Percentiles rank a stretch among this genome's conserved stretches.
These are phyloP conservation scores for Spinibarbus caldwelli DNA, from an alignment of 2,797 vertebrate genomes.

Conservation along the genomic window DNA sequence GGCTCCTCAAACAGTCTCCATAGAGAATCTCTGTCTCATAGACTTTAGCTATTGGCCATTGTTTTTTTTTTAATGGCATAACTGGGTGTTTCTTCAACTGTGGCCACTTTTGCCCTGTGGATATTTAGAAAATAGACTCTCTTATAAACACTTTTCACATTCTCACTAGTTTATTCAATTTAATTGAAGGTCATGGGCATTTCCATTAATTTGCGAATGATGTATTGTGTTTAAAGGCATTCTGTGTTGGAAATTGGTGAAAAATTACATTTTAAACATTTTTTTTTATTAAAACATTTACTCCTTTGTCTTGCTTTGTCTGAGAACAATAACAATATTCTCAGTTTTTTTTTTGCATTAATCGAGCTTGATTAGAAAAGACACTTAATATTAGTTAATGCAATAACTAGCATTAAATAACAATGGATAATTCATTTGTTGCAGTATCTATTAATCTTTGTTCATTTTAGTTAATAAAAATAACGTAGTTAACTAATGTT, in stretches of 20 bases:
- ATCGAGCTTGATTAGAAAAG: neutral
- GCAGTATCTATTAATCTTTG: neutral
- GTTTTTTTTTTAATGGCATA: neutral
- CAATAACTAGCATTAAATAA: neutral
- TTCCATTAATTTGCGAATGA: neutral
- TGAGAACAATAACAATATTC: neutral
- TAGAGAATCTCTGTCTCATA: neutral
- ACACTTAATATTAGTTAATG: neutral
- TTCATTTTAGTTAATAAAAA: neutral
- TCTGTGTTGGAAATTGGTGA: neutral
- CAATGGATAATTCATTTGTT: neutral
- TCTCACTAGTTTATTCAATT: neutral
- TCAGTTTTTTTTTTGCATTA: neutral
- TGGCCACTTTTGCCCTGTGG: neutral
- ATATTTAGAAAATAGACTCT: conserved; percentile 1
- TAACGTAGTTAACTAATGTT: no score
- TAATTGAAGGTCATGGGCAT: no score
- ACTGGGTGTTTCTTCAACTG: conserved; percentile 21
- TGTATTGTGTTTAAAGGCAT: neutral
- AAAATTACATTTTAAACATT: neutral
- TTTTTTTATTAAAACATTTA: neutral
- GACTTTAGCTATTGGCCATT: conserved; percentile 11
- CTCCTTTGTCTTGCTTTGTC: neutral
- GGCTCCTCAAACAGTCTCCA: conserved; percentile 1
- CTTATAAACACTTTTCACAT: neutral